Conservation (phyloP, 2,797 vertebrate genomes). For the Phrynocephalus vlangalii region DNA sequence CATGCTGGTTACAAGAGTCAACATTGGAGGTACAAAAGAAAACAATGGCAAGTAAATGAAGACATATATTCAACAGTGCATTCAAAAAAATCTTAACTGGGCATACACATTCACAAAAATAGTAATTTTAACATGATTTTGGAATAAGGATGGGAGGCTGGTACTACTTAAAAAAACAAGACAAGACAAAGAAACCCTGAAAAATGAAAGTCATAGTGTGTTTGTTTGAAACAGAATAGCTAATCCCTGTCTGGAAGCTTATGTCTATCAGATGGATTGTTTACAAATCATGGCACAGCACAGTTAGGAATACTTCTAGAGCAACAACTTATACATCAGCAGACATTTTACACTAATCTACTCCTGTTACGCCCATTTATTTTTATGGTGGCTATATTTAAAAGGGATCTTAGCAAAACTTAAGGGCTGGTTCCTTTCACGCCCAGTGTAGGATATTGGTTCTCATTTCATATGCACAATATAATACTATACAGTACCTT, state of each 20-base stretch:
- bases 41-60: slow-evolving; percentile 59
- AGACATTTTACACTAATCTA: slow-evolving; percentile 65
- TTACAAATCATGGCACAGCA: slow-evolving; percentile 66
- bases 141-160: slow-evolving; percentile 62
- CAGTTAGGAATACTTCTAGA: slow-evolving; percentile 66
- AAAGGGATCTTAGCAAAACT: slow-evolving; percentile 2
- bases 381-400: background rate
- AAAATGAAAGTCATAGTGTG: slow-evolving; percentile 23
- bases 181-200: slow-evolving; percentile 23
- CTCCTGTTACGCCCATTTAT: background rate
- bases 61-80: slow-evolving; percentile 47
- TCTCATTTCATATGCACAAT: slow-evolving; percentile 78
- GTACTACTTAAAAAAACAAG: slow-evolving; percentile 34
- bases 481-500: slow-evolving; percentile 45
- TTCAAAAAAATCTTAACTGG: slow-evolving; percentile 62
- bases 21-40: slow-evolving; percentile 69
- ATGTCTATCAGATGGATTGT: slow-evolving; percentile 44
- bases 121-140: slow-evolving; percentile 50
- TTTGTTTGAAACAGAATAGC: slow-evolving; percentile 46
- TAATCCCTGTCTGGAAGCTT: slow-evolving; percentile 56
- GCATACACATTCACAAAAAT: slow-evolving; percentile 47
- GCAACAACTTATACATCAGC: slow-evolving; percentile 76
- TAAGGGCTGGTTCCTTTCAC: slow-evolving; percentile 25
- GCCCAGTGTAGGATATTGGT: slow-evolving; percentile 58
- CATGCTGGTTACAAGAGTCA: slow-evolving; percentile 53